phyloP scores from a whole-genome alignment of 2,797 vertebrate species.

The Lerista edwardsae region DNA sequence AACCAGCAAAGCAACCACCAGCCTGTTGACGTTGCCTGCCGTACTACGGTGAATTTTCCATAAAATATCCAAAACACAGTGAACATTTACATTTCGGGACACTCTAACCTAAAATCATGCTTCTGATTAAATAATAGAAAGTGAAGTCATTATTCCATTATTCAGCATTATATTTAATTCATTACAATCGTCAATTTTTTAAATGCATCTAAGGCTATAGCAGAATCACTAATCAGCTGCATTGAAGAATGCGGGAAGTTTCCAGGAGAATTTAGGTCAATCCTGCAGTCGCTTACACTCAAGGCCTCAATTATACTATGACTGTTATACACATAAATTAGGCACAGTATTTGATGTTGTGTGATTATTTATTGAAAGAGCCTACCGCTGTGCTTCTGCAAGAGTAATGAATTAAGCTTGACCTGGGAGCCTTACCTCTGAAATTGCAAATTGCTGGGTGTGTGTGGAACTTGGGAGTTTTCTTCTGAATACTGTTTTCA shows the following conservation, averaged over 20 bases:
- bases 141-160: constrained; percentile 18
- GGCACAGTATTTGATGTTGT: constrained; percentile 15
- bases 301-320: not conserved
- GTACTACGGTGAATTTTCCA: not conserved
- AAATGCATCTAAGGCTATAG: constrained; percentile 37
- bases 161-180: constrained; percentile 41
- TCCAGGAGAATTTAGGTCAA: constrained; percentile 48
- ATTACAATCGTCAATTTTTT: constrained; percentile 31
- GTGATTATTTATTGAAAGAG: constrained; percentile 44
- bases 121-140: constrained; percentile 1
- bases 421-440: constrained; percentile 36
- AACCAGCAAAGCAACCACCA: not conserved
- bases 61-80: constrained; percentile 26
- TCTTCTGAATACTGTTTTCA: constrained; percentile 17
- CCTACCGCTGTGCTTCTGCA: constrained; percentile 48
- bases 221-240: constrained; percentile 39
- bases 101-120: constrained; percentile 17
- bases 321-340: constrained; percentile 41
- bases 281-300: constrained; percentile 16
- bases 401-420: constrained; percentile 37
- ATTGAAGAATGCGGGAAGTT: constrained; percentile 39
- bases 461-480: constrained; percentile 30
- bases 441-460: constrained; percentile 40
- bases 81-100: constrained; percentile 22
- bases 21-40: not conserved